Conservation (phyloP, 2,797 vertebrate genomes). For the Ctenosaura bakeri region DNA sequence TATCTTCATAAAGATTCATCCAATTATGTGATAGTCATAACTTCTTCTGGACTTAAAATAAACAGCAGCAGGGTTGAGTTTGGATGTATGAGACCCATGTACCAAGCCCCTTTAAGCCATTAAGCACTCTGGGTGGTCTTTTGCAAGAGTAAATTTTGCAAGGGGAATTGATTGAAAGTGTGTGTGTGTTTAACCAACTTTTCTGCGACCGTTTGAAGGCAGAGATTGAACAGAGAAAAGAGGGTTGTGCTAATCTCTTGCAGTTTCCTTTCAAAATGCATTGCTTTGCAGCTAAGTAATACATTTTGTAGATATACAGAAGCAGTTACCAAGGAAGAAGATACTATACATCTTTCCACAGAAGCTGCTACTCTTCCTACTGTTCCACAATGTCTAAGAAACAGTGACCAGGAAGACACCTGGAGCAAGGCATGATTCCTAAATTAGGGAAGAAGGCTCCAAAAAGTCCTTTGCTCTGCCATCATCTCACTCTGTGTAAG, state of each 20-base stretch:
- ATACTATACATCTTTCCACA: neutral
- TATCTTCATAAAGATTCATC: conserved; percentile 12
- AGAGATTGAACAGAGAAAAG: neutral
- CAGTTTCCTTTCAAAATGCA: neutral
- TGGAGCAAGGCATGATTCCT: neutral
- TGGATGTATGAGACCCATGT: neutral
- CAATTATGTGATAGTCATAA: conserved; percentile 6
- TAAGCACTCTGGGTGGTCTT: neutral
- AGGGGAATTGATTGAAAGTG: neutral
- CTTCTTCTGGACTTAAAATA: conserved; percentile 23
- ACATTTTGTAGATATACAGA: neutral
- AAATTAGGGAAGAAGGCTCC: neutral
- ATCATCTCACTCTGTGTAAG: neutral
- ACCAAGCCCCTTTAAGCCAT: conserved; percentile 3
- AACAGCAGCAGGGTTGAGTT: conserved; percentile 8
- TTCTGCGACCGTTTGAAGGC: neutral
- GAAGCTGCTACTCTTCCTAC: neutral
- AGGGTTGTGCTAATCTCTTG: neutral
- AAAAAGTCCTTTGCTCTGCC: neutral
- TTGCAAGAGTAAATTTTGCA: neutral
- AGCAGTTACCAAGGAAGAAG: neutral
- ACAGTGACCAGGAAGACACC: neutral
- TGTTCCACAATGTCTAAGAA: neutral
- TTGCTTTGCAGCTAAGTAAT: neutral
- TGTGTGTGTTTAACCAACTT: neutral